These are phyloP conservation scores for Alitta virens DNA, from an alignment of 2,888 invertebrate species.

Conservation along the genomic window DNA sequence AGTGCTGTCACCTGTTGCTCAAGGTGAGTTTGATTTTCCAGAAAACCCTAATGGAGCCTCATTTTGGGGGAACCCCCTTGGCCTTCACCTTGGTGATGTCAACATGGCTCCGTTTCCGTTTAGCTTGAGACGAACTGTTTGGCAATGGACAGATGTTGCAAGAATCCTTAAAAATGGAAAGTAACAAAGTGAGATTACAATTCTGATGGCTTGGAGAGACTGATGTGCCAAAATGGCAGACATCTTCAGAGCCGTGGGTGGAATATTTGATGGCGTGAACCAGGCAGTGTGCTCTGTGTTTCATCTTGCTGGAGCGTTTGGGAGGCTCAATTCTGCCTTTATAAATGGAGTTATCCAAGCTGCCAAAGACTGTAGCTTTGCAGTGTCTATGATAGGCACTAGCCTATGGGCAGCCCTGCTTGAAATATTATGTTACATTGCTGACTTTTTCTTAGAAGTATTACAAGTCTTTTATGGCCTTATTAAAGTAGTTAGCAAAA, in stretches of 20 bases:
- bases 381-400: neutral
- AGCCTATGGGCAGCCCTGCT: neutral
- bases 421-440: conserved; percentile 10
- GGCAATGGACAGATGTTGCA: no score
- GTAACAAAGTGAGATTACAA: neutral
- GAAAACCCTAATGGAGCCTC: no score
- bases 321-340: neutral
- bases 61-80: no score
- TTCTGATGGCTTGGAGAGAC: neutral
- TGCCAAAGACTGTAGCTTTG: neutral
- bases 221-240: neutral
- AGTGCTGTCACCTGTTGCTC: no score
- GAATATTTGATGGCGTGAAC: neutral
- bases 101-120: neutral
- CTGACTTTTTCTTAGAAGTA: conserved; percentile 6
- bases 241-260: neutral
- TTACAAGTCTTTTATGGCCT: neutral
- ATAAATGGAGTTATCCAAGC: conserved; percentile 7
- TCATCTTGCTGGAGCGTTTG: neutral
- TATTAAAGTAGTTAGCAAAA: neutral
- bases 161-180: no score
- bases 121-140: neutral
- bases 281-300: neutral
- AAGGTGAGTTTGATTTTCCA: no score
- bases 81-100: neutral